Evolutionary conservation across 2,888 invertebrate species (phyloP).

Genomic region (Yponomeuta malinellus): DNA sequence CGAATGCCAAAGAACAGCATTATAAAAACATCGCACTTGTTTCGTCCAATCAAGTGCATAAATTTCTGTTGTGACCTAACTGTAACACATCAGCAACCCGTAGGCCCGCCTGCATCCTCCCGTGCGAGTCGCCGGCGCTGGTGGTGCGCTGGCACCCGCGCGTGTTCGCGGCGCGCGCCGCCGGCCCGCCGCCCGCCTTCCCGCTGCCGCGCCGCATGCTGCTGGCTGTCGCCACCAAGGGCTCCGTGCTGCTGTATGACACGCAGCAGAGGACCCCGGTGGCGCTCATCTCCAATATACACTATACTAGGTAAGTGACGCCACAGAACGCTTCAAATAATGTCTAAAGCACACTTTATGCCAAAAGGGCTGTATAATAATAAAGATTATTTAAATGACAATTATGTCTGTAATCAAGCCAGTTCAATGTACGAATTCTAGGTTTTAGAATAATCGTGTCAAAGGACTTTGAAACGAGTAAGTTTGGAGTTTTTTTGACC

Average conservation of each 20-base stretch:
- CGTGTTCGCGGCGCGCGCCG: constrained; percentile 77
- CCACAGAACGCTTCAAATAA: background rate
- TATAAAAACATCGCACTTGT: too few relatives aligned
- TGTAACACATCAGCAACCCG: constrained; percentile 16
- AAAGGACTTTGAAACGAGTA: too few relatives aligned
- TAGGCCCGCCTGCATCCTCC: constrained; percentile 87
- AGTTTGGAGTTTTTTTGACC: too few relatives aligned
- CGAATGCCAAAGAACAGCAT: too few relatives aligned
- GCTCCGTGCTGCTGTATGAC: constrained; percentile 79
- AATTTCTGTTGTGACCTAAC: too few relatives aligned
- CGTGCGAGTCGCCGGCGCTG: constrained; percentile 88
- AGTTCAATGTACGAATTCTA: too few relatives aligned
- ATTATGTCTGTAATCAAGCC: too few relatives aligned
- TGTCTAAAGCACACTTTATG: too few relatives aligned
- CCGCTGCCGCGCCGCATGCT: constrained; percentile 86
- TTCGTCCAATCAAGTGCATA: too few relatives aligned
- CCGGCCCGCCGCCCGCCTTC: constrained; percentile 71
- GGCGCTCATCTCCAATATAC: constrained; percentile 58
- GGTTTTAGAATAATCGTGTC: too few relatives aligned
- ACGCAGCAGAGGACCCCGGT: constrained; percentile 61
- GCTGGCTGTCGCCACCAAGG: constrained; percentile 93
- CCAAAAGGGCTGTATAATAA: too few relatives aligned
- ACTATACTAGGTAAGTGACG: constrained; percentile 52
- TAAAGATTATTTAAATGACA: too few relatives aligned
- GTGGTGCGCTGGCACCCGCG: constrained; percentile 89